Base-by-base conservation (phyloP, 2,113 vertebrate species). In the Nicator chloris region DNA sequence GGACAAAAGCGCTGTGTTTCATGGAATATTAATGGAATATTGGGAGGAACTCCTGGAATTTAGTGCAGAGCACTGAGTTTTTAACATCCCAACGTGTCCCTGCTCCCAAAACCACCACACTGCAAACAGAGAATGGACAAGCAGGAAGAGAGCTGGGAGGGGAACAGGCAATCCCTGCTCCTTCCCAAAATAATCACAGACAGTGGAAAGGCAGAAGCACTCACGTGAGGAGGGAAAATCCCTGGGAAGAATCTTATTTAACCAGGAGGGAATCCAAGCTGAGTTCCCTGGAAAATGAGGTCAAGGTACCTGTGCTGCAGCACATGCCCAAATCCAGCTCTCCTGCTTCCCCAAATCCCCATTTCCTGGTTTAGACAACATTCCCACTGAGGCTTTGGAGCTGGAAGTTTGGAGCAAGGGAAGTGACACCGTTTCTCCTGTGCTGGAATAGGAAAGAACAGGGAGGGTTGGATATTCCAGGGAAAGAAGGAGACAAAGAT, bases 351-450 rank as follows among this genome's bases (percentile, higher is more conserved):
- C 80, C 7, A 31, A 54, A 71, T 26, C 42, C 20, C 22, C 7
- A 1, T 15, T 22, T 18, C 6, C 71, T 30, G 49, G 0, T 37
- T 28, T 1, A 16, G 0, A 9, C n/a, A 18, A 16, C 12, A 1
- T 26, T 21, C 35, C 17, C 26, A 11, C 30, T 0, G 6, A 12
- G 20, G n/a, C 26, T 45, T 26, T 53, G 61, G 40, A 61, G 50
- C 7, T 22, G 18, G 8, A 30, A 54, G 13, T 30, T n/a, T 27
- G 72, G 50, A 70, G 42, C 31, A 19, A n/a, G 37, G 16, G 64
- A n/a, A 51, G 28, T 5, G 44, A 9, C 9, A 37, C 6, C 2
- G 0, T 18, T 85, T 24, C 10, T 68, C 28, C 85, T 9, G 9
- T 0, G 42, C 39, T 49, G 63, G 39, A 57, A 68, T 2, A 22